Conservation (phyloP, 2,113 vertebrate genomes). For the Psephotus haematonotus region DNA sequence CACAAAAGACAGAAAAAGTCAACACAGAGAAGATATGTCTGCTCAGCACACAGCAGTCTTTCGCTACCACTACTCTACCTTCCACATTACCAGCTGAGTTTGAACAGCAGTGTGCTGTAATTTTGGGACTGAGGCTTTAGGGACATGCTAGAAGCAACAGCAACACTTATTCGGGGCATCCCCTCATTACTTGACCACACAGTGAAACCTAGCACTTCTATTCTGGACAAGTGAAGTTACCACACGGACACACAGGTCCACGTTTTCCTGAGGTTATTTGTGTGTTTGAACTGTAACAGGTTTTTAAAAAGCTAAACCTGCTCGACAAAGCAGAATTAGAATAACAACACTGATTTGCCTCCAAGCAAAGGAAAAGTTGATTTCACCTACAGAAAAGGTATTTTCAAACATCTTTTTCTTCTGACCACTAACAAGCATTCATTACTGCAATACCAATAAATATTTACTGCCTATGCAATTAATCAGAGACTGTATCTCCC, state of each 20-base stretch:
- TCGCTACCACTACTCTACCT: neutral
- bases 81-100: fast-evolving
- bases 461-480: neutral
- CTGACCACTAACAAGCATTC: neutral
- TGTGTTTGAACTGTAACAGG: fast-evolving
- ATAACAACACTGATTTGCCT: neutral
- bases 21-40: neutral
- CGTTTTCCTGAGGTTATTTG: neutral
- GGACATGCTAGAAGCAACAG: neutral
- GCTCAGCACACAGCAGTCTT: too few species aligned
- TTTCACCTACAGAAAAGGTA: neutral
- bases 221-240: neutral
- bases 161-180: fast-evolving
- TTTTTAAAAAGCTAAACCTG: neutral
- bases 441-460: neutral
- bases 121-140: neutral
- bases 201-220: neutral
- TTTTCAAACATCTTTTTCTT: neutral
- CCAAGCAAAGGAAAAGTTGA: neutral
- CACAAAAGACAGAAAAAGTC: neutral
- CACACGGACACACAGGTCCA: fast-evolving
- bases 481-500: neutral
- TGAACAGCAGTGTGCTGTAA: fast-evolving
- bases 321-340: neutral
- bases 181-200: neutral